Evolutionary conservation across 2,797 vertebrate species (phyloP), one percentile per base, ranked within the genome.

Genomic region (Spinus olivaceus): DNA sequence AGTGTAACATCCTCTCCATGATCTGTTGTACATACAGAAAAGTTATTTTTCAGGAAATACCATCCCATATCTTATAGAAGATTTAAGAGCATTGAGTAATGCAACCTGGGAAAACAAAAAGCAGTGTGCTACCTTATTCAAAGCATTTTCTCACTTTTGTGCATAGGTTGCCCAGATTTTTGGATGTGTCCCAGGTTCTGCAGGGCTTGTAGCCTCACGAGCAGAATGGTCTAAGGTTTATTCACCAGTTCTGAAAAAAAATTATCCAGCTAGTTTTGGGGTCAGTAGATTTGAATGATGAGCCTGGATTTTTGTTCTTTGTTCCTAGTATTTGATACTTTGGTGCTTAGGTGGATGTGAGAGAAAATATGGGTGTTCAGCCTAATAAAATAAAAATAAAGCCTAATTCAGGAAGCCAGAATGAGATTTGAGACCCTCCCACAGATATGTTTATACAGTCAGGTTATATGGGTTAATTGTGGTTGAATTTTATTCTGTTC

Each of bases 241-340:
- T 59, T 76, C 1, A 2, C 51, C 42, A 66, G 12, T 87, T 88
- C 33, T 14, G 33, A 20, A 82, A 80, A 82, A 79, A 54, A 42
- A 0, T 14, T 1, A 8, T 46, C 16, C 42, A 49, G 1, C 5
- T 80, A 16, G 15, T 86, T 80, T 51, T 16, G 8, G 5, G 6
- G 1, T 71, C 8, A 28, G n/a, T 13, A 51, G 39, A 65, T 69
- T 76, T 77, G 22, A 49, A 28, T 57, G 15, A 35, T 65, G 33
- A 65, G 32, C 25, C 25, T 69, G 25, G 2, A 50, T 65, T 84
- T 87, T 57, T 59, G 3, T 49, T 54, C 37, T 39, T 78, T 79
- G 17, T 74, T 47, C 51, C 67, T 13, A 6, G 1, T n/a, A 27
- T 56, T 63, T 74, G 41, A 88, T 74, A 6, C 19, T 88, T 70